phyloP scores from a whole-genome alignment of 2,113 vertebrate species.

The Bubo blakistoni region DNA sequence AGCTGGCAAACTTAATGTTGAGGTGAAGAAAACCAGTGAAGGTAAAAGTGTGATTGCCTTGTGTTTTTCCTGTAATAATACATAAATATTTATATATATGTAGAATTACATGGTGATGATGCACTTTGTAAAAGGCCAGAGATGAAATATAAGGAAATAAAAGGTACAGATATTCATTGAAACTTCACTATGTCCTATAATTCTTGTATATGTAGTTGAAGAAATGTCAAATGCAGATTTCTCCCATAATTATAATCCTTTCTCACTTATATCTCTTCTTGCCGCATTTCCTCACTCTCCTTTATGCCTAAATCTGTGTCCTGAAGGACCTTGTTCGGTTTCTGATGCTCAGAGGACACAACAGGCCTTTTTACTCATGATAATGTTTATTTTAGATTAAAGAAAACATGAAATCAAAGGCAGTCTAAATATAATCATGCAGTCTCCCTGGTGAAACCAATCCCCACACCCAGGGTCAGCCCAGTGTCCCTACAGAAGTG shows the following conservation, averaged over 20 bases:
- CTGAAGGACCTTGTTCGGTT: neutral
- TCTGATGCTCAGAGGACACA: neutral
- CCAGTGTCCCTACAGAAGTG: neutral
- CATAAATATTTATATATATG: conserved; percentile 41
- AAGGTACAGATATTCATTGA: neutral
- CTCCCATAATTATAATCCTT: neutral
- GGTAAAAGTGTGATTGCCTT: conserved; percentile 42
- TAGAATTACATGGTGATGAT: conserved; percentile 1
- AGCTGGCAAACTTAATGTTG: conserved; percentile 24
- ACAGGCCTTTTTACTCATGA: neutral
- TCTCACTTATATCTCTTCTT: neutral
- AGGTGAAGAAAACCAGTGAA: conserved; percentile 37
- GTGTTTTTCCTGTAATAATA: conserved; percentile 14
- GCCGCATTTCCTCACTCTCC: fast-evolving
- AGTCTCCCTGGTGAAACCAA: neutral
- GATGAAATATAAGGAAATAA: conserved; percentile 45
- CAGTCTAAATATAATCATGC: neutral
- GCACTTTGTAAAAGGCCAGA: conserved; percentile 1
- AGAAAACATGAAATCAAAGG: neutral
- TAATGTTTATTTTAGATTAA: conserved; percentile 25
- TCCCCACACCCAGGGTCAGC: neutral
- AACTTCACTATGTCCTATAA: neutral
- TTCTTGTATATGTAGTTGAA: neutral
- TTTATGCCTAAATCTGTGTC: neutral
- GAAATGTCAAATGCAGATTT: conserved; percentile 54